Evolutionary conservation across 1,140 invertebrate genomes (phyloP).

Genomic region (Caenorhabditis brenneri): DNA sequence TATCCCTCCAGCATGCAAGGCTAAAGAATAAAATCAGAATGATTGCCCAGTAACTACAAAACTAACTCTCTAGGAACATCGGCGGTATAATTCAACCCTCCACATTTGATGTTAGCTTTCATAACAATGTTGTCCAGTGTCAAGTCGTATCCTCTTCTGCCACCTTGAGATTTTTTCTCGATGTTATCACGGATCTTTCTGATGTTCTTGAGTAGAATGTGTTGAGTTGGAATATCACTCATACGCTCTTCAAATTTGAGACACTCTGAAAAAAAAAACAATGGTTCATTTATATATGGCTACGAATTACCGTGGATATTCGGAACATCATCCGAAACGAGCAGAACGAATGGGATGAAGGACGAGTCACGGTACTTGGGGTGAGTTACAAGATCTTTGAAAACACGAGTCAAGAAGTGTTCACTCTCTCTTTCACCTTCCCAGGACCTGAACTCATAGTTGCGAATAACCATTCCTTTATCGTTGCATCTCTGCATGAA

Average conservation of each 20-base stretch:
- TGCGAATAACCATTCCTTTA: background rate
- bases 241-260: constrained; percentile 31
- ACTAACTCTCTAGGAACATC: background rate
- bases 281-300: background rate
- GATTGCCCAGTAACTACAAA: background rate
- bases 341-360: constrained; percentile 9
- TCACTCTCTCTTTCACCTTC: background rate
- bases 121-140: constrained; percentile 38
- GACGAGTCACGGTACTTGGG: background rate
- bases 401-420: background rate
- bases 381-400: constrained; percentile 23
- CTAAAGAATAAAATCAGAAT: background rate
- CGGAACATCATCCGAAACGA: constrained; percentile 7
- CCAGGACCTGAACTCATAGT: background rate
- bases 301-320: background rate
- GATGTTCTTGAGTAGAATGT: background rate
- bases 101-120: constrained; percentile 26
- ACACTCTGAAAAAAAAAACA: background rate
- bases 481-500: constrained; percentile 2
- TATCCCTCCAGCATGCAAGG: background rate
- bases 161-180: constrained; percentile 1
- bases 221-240: constrained; percentile 35
- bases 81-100: constrained; percentile 33
- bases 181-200: constrained; percentile 4
- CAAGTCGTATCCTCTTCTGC: background rate